Conservation (phyloP, 2,113 vertebrate species). For the Dicentrarchus labrax region DNA sequence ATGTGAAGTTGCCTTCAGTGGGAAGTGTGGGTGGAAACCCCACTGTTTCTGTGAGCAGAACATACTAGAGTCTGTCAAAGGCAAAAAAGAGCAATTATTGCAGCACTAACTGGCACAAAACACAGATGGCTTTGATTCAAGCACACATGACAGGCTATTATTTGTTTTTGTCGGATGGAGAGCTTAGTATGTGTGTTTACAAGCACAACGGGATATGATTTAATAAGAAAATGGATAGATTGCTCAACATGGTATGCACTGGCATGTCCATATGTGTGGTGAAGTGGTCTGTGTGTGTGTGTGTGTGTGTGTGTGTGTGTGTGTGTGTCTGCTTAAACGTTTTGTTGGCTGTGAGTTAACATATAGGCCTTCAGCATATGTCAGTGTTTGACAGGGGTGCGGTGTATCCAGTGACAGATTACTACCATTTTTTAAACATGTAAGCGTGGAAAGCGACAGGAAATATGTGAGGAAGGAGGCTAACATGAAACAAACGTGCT, state of each 20-base stretch:
- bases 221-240: background rate
- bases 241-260: slow-evolving; percentile 10
- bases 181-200: slow-evolving; percentile 1
- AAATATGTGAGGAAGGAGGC: background rate
- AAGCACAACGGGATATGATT: slow-evolving; percentile 21
- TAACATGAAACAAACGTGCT: background rate
- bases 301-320: background rate
- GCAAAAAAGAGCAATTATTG: slow-evolving; percentile 38
- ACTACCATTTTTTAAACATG: background rate
- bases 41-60: slow-evolving; percentile 41
- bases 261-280: slow-evolving; percentile 2
- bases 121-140: slow-evolving; percentile 29
- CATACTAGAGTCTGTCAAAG: slow-evolving; percentile 40
- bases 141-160: slow-evolving; percentile 25
- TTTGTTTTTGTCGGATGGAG: slow-evolving; percentile 40
- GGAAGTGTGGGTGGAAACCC: slow-evolving; percentile 45
- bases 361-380: background rate
- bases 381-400: background rate
- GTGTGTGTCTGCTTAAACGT: background rate
- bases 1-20: slow-evolving; percentile 31
- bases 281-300: background rate
- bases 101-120: slow-evolving; percentile 32
- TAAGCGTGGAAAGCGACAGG: background rate
- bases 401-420: background rate
- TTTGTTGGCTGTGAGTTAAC: background rate